A percentile compares a stretch with the other conserved stretches of the same genome.
phyloP scores from a whole-genome alignment of 2,797 vertebrate species.

The Sebastes trivittatus region DNA sequence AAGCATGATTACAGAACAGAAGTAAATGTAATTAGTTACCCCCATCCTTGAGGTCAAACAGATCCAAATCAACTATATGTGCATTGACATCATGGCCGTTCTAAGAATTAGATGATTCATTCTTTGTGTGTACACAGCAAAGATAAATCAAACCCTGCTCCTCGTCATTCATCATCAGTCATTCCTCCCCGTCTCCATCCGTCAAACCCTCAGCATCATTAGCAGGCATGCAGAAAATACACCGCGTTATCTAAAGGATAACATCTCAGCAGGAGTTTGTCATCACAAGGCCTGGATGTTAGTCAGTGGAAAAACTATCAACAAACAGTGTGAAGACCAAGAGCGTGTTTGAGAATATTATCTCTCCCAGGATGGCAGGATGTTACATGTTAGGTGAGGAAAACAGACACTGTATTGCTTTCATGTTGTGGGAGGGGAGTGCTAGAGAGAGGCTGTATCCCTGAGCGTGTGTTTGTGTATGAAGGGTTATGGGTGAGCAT shows the following conservation, averaged over 20 bases:
- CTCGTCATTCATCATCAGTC: conserved; percentile 34
- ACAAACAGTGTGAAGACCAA: conserved; percentile 28
- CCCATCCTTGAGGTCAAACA: background rate
- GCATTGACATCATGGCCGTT: background rate
- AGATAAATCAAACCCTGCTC: conserved; percentile 46
- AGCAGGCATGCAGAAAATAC: conserved; percentile 52
- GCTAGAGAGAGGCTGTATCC: conserved; percentile 15
- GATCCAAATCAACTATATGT: too few species aligned
- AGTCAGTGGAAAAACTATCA: conserved; percentile 45
- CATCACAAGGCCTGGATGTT: conserved; percentile 41
- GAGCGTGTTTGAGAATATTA: conserved; percentile 43
- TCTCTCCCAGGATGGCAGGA: conserved; percentile 66
- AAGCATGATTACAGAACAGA: background rate
- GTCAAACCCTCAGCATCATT: conserved; percentile 69
- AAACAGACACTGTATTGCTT: conserved; percentile 64
- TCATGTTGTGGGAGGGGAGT: conserved; percentile 48
- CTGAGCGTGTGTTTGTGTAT: conserved; percentile 46
- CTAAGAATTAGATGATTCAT: conserved; percentile 16
- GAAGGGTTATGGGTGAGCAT: conserved; percentile 65
- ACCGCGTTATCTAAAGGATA: conserved; percentile 32
- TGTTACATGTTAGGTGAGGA: conserved; percentile 68
- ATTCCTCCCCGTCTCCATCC: conserved; percentile 24
- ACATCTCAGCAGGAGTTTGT: conserved; percentile 50
- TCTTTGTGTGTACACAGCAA: conserved; percentile 5
- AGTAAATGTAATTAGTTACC: background rate